These are phyloP conservation scores for Macrocentrus cingulum DNA, from an alignment of 1,140 invertebrate genomes.

Conservation along the genomic window DNA sequence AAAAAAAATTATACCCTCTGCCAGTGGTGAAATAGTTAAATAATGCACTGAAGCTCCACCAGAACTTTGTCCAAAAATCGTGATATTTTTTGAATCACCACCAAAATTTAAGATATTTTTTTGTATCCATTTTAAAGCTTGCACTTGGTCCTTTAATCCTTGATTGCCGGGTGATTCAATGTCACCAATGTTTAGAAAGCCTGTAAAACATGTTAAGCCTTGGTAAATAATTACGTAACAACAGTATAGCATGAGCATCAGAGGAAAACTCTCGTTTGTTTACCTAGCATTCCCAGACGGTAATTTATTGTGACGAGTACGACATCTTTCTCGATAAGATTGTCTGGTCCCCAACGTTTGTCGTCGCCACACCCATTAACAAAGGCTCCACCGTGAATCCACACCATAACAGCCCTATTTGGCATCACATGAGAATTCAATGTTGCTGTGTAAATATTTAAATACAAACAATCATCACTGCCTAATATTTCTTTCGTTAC, in stretches of 20 bases:
- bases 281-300: constrained; percentile 59
- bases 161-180: constrained; percentile 55
- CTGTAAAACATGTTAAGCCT: constrained; percentile 21
- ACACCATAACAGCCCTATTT: constrained; percentile 56
- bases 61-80: constrained; percentile 67
- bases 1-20: constrained; percentile 31
- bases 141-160: constrained; percentile 60
- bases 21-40: constrained; percentile 34
- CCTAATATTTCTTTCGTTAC: constrained; percentile 28
- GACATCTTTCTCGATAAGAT: constrained; percentile 58
- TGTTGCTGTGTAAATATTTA: constrained; percentile 76
- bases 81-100: constrained; percentile 66
- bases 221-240: neutral
- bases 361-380: constrained; percentile 51
- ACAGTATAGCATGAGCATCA: too few species aligned
- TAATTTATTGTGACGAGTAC: constrained; percentile 66
- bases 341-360: constrained; percentile 54
- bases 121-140: constrained; percentile 65
- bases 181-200: constrained; percentile 39
- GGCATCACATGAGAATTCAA: constrained; percentile 26
- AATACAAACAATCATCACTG: constrained; percentile 76
- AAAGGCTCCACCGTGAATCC: constrained; percentile 67
- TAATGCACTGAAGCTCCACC: constrained; percentile 56
- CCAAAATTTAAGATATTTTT: constrained; percentile 66
- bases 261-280: too few species aligned